Percentiles rank a stretch among this genome's conserved stretches.
Conservation (phyloP, 30 jellyfish, hydroid and myxozoan genomes). For the Rhopilema esculentum region DNA sequence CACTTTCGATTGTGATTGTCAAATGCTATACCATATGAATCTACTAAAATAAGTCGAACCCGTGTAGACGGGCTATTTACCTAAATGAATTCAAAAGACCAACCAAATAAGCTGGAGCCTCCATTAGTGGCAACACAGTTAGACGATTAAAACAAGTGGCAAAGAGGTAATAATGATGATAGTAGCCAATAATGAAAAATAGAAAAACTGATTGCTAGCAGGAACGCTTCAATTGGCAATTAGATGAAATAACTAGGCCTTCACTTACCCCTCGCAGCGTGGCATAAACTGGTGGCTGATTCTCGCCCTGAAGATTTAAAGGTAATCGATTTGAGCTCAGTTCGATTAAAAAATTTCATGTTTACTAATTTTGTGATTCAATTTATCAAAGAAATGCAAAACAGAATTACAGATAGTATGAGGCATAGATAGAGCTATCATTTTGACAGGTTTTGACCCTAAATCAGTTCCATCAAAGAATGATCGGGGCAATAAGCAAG, state of each 20-base stretch:
- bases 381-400: too few relatives aligned
- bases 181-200: background rate
- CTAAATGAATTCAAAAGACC: background rate
- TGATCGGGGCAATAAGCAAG: too few relatives aligned
- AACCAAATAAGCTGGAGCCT: background rate
- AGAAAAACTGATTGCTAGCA: background rate
- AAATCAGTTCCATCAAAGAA: too few relatives aligned
- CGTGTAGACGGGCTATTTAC: too few relatives aligned
- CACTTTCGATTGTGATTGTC: background rate
- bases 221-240: background rate
- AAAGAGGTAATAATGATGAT: background rate
- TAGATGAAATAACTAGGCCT: background rate
- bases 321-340: background rate
- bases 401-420: too few relatives aligned
- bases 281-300: constrained; percentile 84
- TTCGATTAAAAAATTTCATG: too few relatives aligned
- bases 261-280: constrained; percentile 87
- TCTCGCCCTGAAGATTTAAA: constrained; percentile 41
- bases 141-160: background rate
- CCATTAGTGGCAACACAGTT: background rate
- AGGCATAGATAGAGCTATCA: too few relatives aligned
- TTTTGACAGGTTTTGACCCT: too few relatives aligned
- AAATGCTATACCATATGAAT: background rate
- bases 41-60: too few relatives aligned
- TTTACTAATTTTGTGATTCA: too few relatives aligned